Conservation (phyloP, 2,888 invertebrate species). For the Cryptophagus acutangulus region DNA sequence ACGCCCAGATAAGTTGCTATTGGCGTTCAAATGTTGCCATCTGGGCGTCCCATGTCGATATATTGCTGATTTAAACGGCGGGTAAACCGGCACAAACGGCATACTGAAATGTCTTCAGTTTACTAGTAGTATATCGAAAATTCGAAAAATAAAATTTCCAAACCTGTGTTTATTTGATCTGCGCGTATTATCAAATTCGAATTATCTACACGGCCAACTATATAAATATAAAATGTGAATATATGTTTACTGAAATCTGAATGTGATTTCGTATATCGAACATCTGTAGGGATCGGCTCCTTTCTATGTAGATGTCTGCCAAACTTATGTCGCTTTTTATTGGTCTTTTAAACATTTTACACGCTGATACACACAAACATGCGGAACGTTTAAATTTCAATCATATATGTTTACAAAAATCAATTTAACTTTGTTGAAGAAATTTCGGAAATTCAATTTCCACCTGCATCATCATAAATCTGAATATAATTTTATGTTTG, state of each 20-base stretch:
- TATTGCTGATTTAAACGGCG: constrained; percentile 22
- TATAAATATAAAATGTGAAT: constrained; percentile 2
- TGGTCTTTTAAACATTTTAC: background rate
- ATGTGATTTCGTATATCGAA: background rate
- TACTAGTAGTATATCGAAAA: constrained; percentile 10
- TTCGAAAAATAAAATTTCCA: constrained; percentile 13
- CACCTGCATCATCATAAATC: too few species aligned
- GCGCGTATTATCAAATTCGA: constrained; percentile 6
- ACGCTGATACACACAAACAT: too few species aligned
- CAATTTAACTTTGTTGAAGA: too few species aligned
- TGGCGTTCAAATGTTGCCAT: constrained; percentile 20
- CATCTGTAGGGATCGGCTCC: too few species aligned
- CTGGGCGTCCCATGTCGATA: constrained; percentile 21
- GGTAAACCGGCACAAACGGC: constrained; percentile 19
- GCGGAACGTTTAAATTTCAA: too few species aligned
- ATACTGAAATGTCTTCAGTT: constrained; percentile 18
- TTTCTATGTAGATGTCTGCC: background rate
- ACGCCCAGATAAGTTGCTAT: constrained; percentile 22
- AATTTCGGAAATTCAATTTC: too few species aligned
- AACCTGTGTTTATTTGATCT: constrained; percentile 14
- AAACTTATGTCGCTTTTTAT: background rate
- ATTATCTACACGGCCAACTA: constrained; percentile 6
- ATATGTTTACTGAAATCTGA: constrained; percentile 1
- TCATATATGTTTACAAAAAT: too few species aligned
- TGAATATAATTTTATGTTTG: too few species aligned